Conservation (phyloP, 92 coral and sea anemone genomes). For the Phenganax stokvisi region DNA sequence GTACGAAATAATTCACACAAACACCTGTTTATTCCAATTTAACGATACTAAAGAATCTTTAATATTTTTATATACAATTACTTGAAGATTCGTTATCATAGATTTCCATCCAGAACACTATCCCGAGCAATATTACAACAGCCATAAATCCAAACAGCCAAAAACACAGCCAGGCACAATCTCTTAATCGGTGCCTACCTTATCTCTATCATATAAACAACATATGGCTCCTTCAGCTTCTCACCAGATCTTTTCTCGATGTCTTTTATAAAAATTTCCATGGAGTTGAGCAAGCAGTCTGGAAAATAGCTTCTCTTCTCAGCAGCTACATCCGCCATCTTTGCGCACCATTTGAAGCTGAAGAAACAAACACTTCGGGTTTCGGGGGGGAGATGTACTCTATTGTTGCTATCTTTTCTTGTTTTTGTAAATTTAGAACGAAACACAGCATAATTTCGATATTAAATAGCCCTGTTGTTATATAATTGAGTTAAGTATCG, state of each 20-base stretch:
- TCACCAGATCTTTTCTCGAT: conserved; percentile 83
- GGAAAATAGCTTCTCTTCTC: conserved; percentile 67
- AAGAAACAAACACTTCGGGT: neutral
- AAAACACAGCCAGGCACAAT: neutral
- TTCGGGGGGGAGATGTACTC: conserved; percentile 23
- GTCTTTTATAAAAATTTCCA: conserved; percentile 85
- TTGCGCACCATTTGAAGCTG: conserved; percentile 36
- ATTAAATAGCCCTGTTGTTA: no score
- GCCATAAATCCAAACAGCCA: neutral
- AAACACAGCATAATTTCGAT: no score
- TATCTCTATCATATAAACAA: conserved; percentile 87
- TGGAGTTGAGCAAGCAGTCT: conserved; percentile 80
- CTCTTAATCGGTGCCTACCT: conserved; percentile 52
- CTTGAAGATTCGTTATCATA: no score
- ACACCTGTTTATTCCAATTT: no score
- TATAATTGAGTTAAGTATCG: no score
- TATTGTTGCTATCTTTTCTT: no score
- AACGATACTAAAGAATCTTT: no score
- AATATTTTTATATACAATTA: no score
- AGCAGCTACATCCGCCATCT: conserved; percentile 65
- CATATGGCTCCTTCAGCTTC: conserved; percentile 86
- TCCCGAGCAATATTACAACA: neutral
- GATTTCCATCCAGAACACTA: no score
- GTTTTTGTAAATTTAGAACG: no score
- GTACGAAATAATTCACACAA: no score